phyloP scores from a whole-genome alignment of 2,888 invertebrate genomes.

The Neoaliturus tenellus region DNA sequence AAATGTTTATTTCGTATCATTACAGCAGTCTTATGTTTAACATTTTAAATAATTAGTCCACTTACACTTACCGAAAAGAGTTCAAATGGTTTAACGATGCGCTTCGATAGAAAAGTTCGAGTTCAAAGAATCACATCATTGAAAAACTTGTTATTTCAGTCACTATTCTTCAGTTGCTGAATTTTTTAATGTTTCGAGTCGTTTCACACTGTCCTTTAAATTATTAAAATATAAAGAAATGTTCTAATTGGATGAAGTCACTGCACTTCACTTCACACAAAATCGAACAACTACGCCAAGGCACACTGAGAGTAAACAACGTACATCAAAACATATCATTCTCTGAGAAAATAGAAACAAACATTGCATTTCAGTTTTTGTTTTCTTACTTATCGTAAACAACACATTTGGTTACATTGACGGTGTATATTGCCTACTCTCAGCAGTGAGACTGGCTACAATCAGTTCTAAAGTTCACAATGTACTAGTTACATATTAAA shows the following conservation, averaged over 20 bases:
- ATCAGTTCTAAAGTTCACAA: constrained; percentile 37
- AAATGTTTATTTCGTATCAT: constrained; percentile 33
- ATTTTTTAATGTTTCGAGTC: constrained; percentile 21
- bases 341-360: too few relatives aligned
- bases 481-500: constrained; percentile 41
- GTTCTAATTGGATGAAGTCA: constrained; percentile 35
- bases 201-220: constrained; percentile 34
- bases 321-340: not conserved
- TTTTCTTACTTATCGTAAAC: too few relatives aligned
- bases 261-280: constrained; percentile 19
- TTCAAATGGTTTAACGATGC: constrained; percentile 32
- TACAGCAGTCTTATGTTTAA: constrained; percentile 36
- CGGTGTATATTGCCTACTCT: not conserved
- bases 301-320: not conserved
- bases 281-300: not conserved
- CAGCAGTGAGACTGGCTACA: not conserved
- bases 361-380: too few relatives aligned
- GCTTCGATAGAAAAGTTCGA: not conserved
- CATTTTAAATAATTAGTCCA: constrained; percentile 25
- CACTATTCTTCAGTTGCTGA: constrained; percentile 20
- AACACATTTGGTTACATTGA: not conserved
- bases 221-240: constrained; percentile 6
- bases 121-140: constrained; percentile 34
- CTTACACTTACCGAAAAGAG: constrained; percentile 41
- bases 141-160: constrained; percentile 34